phyloP scores from a whole-genome alignment of 2,113 vertebrate species.

The Mastomys natalensis region DNA sequence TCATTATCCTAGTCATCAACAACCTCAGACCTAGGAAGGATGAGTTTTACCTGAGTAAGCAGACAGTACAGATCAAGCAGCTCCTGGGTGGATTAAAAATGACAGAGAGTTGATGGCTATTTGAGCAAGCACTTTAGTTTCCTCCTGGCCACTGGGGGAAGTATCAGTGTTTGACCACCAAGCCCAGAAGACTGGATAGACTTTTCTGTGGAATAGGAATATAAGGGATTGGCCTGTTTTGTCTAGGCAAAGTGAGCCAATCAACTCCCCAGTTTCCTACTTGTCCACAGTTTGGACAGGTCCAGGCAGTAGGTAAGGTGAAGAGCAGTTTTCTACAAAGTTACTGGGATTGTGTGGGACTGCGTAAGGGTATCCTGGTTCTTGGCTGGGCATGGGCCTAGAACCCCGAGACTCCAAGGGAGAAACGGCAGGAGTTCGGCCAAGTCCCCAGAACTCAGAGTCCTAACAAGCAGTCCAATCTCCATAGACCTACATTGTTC shows the following conservation, averaged over 20 bases:
- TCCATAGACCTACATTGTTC: too few relatives aligned
- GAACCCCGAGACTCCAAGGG: too few relatives aligned
- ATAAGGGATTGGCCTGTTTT: neutral
- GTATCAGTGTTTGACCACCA: neutral
- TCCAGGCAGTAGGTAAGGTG: neutral
- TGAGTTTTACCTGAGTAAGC: neutral
- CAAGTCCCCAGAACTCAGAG: too few relatives aligned
- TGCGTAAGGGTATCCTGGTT: too few relatives aligned
- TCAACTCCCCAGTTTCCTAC: neutral
- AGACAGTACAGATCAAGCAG: neutral
- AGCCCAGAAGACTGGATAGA: neutral
- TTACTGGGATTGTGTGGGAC: neutral
- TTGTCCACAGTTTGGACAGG: neutral
- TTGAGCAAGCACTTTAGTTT: neutral
- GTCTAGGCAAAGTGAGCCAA: neutral
- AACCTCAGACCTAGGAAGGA: neutral
- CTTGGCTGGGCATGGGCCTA: too few relatives aligned
- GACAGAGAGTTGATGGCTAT: neutral
- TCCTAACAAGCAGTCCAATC: too few relatives aligned
- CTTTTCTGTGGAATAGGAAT: neutral
- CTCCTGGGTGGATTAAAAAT: neutral
- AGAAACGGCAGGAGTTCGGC: too few relatives aligned
- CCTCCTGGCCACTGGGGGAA: neutral
- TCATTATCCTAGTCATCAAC: neutral
- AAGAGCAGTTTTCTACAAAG: neutral